Evolutionary conservation across 2,888 invertebrate species (phyloP).

Genomic region (Lasioglossum pauxillum): DNA sequence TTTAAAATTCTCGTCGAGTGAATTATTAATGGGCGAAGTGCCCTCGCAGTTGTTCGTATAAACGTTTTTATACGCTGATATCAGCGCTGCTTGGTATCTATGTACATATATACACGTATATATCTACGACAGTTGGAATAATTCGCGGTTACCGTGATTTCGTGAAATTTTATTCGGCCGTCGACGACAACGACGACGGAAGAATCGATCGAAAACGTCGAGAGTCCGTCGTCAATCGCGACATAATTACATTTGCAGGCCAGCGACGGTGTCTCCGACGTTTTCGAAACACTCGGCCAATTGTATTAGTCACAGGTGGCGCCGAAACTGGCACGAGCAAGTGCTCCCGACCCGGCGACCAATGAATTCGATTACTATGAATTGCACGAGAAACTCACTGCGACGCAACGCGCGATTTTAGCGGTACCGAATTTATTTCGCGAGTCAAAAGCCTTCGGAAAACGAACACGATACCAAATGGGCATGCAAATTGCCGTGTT

Average conservation of each 20-base stretch:
- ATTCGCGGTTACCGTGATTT: conserved; percentile 5
- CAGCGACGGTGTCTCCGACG: neutral
- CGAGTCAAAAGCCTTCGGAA: neutral
- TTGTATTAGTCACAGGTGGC: conserved; percentile 32
- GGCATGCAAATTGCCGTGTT: neutral
- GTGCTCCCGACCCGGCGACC: conserved; percentile 24
- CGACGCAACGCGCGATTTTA: neutral
- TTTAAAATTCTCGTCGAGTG: conserved; percentile 20
- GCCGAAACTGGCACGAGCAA: conserved; percentile 33
- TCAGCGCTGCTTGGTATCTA: neutral
- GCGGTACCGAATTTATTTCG: neutral
- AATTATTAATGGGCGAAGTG: conserved; percentile 15
- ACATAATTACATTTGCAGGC: neutral
- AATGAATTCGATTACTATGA: conserved; percentile 34
- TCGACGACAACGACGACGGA: neutral
- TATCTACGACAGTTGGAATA: neutral
- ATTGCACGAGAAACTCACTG: neutral
- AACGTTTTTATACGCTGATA: conserved; percentile 14
- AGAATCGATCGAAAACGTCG: neutral
- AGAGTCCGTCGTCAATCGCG: neutral
- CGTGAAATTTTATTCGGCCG: neutral
- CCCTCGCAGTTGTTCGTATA: neutral
- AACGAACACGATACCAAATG: neutral
- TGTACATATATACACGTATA: neutral
- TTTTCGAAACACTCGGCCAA: conserved; percentile 1